Base-by-base conservation (phyloP, 2,888 invertebrate species). In the Apamea sordens region DNA sequence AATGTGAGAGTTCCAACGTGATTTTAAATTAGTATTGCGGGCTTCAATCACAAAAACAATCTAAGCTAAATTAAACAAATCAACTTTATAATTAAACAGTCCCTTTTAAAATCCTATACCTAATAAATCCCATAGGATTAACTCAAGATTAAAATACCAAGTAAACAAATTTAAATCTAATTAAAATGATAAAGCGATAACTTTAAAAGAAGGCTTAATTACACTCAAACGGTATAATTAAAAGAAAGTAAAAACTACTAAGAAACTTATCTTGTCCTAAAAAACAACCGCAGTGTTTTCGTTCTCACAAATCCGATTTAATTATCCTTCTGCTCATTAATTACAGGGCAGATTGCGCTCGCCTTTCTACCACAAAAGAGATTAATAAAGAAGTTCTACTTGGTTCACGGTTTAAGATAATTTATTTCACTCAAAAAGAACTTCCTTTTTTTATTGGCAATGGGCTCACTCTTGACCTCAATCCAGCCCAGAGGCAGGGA, bases 261-360 rank as follows among this genome's bases (percentile, higher is more conserved):
- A 82, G 79, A 88, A 86, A 85, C 79, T 78, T 76, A 78, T 81
- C 76, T 81, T 78, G 68, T 71, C 36, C 13, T 13, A 65, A 76
- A 86, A 88, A 83, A 72, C 70, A 79, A 81, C 84, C 78, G 70
- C 89, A 77, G 70, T 86, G 88, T 91, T 91, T 90, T 89, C 81
- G 85, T 76, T 89, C 86, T 90, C 85, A 84, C 89, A 92, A 94
- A 93, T 92, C 92, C 91, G 89, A 90, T 92, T 93, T 94, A 93
- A 94, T 94, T 93, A 94, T 93, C 90, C 90, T 84, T 79, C 86
- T 88, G 86, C 92, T 93, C 94, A 94, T 94, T 95, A 94, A 95
- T 94, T 93, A 94, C 92, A 87, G 91, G 85, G 88, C 91, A 93
- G 93, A 94, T 93, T 93, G 92, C 90, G 90, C 89, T 86, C 90